A percentile compares a stretch with the other conserved stretches of the same genome.
These are phyloP conservation scores for Potorous gilbertii DNA, from an alignment of 2,797 vertebrate species.

Conservation along the genomic window DNA sequence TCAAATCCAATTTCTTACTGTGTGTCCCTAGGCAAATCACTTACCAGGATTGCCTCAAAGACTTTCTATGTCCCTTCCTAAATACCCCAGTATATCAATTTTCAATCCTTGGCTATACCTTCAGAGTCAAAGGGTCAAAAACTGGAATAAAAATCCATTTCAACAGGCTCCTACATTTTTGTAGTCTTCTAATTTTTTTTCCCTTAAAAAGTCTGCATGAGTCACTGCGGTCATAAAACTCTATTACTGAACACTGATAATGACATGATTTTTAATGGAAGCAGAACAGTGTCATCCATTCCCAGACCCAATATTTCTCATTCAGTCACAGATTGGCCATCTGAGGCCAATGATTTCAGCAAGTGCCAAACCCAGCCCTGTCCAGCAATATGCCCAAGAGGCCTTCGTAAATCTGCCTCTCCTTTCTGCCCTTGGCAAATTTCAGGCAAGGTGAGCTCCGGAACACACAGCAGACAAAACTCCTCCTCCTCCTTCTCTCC, in stretches of 20 bases:
- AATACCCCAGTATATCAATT: conserved; percentile 4
- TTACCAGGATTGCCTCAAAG: background rate
- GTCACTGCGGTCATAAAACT: conserved; percentile 62
- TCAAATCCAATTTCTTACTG: background rate
- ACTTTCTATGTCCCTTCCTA: background rate
- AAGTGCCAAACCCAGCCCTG: background rate
- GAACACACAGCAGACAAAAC: background rate
- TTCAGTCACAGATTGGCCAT: conserved; percentile 61
- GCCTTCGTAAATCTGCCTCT: background rate
- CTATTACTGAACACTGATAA: conserved; percentile 48
- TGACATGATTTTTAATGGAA: conserved; percentile 60
- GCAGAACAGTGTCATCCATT: conserved; percentile 28
- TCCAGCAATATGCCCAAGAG: background rate
- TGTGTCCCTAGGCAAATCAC: background rate
- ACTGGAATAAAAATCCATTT: conserved; percentile 3
- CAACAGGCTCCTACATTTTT: conserved; percentile 27
- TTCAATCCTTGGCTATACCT: conserved; percentile 36
- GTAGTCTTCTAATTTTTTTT: background rate
- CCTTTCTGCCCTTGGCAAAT: conserved; percentile 23
- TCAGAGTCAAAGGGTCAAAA: conserved; percentile 48
- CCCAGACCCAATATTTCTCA: background rate
- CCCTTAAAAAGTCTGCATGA: conserved; percentile 50
- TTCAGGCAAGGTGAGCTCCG: background rate
- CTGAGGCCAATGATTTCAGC: background rate
- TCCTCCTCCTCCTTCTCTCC: background rate